Evolutionary conservation across 2,113 vertebrate species (phyloP).

Genomic region (Myrmophylax atrothorax): DNA sequence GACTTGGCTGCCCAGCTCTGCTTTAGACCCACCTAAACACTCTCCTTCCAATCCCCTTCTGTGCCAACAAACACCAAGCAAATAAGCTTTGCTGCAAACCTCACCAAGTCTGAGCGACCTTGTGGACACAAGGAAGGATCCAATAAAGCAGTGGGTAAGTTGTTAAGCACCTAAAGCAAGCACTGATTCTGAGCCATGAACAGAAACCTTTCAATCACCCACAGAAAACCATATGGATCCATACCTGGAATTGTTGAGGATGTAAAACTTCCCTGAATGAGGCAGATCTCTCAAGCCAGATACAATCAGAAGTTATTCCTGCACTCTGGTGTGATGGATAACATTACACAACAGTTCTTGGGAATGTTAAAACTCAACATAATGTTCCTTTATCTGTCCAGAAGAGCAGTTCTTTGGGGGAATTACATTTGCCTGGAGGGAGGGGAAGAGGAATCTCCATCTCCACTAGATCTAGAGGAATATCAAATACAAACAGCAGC

Average conservation of each 20-base stretch:
- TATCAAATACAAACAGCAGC: background rate
- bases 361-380: background rate
- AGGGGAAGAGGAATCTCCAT: background rate
- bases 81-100: too few relatives aligned
- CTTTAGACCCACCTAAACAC: background rate
- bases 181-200: background rate
- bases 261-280: background rate
- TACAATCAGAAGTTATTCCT: background rate
- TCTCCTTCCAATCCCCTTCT: too few relatives aligned
- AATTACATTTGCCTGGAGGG: background rate
- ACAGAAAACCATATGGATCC: rapidly evolving
- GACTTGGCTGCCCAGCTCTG: background rate
- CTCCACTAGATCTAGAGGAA: background rate
- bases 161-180: background rate
- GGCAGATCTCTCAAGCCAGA: background rate
- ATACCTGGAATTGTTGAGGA: background rate
- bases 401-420: background rate
- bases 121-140: too few relatives aligned
- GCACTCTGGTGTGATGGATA: background rate
- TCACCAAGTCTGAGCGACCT: too few relatives aligned
- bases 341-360: background rate
- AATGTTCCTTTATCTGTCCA: background rate
- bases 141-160: background rate
- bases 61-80: too few relatives aligned
- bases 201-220: background rate